phyloP scores from a whole-genome alignment of 2,797 vertebrate genomes.

The Salmo trutta region DNA sequence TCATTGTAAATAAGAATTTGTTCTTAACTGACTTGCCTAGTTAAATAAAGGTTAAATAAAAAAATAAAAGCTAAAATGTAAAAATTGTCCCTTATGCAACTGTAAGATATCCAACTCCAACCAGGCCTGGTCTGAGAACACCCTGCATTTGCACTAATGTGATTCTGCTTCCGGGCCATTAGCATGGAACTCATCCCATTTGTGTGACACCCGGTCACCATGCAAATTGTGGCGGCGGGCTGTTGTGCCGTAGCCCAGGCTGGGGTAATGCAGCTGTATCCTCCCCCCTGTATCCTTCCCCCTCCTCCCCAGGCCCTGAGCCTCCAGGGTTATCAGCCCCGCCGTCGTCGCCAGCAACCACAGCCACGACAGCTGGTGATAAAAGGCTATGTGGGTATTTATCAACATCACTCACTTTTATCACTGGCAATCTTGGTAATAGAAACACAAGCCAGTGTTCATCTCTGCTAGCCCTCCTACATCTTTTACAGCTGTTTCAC shows the following conservation, averaged over 20 bases:
- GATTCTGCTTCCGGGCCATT: conserved; percentile 4
- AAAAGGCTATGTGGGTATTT: conserved; percentile 66
- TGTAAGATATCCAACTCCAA: no score
- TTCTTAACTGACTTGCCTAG: no score
- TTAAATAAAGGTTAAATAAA: no score
- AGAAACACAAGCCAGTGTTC: conserved; percentile 60
- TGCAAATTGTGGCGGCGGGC: conserved; percentile 37
- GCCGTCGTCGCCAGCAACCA: conserved; percentile 61
- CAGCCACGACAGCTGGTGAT: conserved; percentile 71
- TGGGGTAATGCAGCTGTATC: neutral
- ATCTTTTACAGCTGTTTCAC: conserved; percentile 48
- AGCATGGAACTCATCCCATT: conserved; percentile 37
- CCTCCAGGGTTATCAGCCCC: conserved; percentile 69
- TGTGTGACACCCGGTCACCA: conserved; percentile 32
- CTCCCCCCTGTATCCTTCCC: neutral
- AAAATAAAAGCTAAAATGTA: no score
- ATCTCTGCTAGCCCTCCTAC: conserved; percentile 52
- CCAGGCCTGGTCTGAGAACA: no score
- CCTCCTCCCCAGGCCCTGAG: neutral
- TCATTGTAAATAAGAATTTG: no score
- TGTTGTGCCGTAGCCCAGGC: conserved; percentile 35
- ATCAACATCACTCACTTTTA: conserved; percentile 75
- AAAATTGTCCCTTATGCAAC: no score
- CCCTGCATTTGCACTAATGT: no score
- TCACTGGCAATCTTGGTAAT: conserved; percentile 65